Conservation (phyloP, 2,888 invertebrate species). For the Sinopyrophorus schimmeli region DNA sequence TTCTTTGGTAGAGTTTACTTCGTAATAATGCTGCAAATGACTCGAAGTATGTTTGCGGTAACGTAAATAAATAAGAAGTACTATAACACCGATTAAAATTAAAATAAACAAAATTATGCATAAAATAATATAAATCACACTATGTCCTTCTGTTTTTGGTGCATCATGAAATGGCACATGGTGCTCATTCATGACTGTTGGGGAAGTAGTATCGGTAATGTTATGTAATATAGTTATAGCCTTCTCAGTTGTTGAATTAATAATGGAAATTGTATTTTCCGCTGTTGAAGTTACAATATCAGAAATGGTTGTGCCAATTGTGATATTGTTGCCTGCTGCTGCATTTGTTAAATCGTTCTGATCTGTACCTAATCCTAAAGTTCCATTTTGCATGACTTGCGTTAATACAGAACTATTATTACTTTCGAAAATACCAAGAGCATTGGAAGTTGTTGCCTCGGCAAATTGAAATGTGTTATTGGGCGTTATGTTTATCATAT, state of each 20-base stretch:
- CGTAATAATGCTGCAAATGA: conserved; percentile 31
- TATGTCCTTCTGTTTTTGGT: conserved; percentile 10
- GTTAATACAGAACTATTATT: neutral
- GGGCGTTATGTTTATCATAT: neutral
- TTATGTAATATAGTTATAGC: conserved; percentile 1
- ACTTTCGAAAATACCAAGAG: conserved; percentile 2
- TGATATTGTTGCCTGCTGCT: neutral
- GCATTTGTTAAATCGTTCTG: conserved; percentile 2
- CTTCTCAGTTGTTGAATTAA: conserved; percentile 14
- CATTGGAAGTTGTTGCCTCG: neutral
- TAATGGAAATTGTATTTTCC: neutral
- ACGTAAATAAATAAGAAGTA: conserved; percentile 36
- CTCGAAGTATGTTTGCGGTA: conserved; percentile 32
- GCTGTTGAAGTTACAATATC: conserved; percentile 3
- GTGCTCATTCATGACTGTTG: conserved; percentile 7
- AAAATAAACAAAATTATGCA: conserved; percentile 38
- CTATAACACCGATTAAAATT: conserved; percentile 33
- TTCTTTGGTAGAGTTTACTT: conserved; percentile 32
- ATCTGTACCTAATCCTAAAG: neutral
- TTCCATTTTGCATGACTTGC: conserved; percentile 5
- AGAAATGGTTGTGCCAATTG: conserved; percentile 10
- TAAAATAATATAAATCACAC: conserved; percentile 37
- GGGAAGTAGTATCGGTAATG: neutral
- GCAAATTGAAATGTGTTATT: too few relatives aligned
- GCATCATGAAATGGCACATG: neutral